Evolutionary conservation across 2,797 vertebrate species (phyloP).

Genomic region (Corythornis leucogaster): DNA sequence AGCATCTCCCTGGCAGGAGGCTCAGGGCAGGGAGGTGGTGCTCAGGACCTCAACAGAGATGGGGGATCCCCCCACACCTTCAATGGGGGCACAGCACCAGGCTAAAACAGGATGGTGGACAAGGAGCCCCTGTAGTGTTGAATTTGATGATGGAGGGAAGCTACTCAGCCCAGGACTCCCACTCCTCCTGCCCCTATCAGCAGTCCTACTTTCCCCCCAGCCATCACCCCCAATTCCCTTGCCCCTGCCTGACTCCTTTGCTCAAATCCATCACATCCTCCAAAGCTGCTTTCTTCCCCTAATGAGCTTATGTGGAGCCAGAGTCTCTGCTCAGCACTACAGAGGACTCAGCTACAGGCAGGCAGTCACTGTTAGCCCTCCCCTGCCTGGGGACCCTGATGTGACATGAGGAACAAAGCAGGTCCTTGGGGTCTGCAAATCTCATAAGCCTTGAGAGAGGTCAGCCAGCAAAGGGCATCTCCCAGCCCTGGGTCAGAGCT

Average conservation of each 20-base stretch:
- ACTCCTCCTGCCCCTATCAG: neutral
- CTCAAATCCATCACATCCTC: neutral
- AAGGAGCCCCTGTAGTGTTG: neutral
- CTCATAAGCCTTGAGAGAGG: neutral
- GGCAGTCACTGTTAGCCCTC: neutral
- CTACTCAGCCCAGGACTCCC: neutral
- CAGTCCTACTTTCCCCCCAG: neutral
- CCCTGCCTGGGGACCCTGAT: neutral
- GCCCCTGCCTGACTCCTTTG: neutral
- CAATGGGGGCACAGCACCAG: neutral
- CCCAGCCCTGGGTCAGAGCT: rapidly evolving
- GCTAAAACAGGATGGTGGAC: neutral
- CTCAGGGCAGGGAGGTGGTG: neutral
- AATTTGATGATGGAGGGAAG: neutral
- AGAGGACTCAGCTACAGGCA: neutral
- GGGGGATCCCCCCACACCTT: neutral
- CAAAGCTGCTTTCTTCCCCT: slow-evolving; percentile 52
- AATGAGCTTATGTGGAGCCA: slow-evolving; percentile 27
- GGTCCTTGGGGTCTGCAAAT: neutral
- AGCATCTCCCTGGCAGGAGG: neutral
- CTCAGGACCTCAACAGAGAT: neutral
- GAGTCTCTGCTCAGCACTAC: neutral
- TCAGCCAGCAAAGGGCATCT: neutral
- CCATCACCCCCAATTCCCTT: neutral
- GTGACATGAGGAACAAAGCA: neutral